Evolutionary conservation across 2,113 vertebrate species (phyloP).

Genomic region (Hepsetus odoe): DNA sequence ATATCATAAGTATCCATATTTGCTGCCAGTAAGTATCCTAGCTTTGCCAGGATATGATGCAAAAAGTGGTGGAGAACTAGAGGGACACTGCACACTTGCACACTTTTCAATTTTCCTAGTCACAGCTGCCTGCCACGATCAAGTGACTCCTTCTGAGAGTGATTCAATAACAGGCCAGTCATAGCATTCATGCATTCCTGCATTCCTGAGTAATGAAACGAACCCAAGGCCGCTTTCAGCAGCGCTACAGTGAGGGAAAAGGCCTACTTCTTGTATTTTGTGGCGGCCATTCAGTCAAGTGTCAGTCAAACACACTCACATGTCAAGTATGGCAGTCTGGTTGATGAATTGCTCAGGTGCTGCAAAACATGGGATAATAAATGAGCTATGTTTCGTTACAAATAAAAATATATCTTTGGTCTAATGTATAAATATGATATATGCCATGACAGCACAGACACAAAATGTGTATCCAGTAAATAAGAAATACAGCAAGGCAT

Average conservation of each 20-base stretch:
- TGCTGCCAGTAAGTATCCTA: too few species aligned
- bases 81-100: constrained; percentile 26
- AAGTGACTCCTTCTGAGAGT: constrained; percentile 43
- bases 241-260: constrained; percentile 5
- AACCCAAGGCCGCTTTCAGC: neutral
- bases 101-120: constrained; percentile 52
- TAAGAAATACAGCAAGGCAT: too few species aligned
- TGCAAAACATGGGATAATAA: neutral
- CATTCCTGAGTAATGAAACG: constrained; percentile 23
- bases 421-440: too few species aligned
- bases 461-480: too few species aligned
- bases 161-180: constrained; percentile 45
- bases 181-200: too few species aligned
- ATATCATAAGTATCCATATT: too few species aligned
- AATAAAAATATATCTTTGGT: too few species aligned
- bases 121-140: constrained; percentile 40
- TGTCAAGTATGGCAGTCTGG: neutral
- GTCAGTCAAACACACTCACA: constrained; percentile 1
- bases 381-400: neutral
- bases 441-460: too few species aligned
- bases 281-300: neutral
- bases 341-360: constrained; percentile 6
- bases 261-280: neutral
- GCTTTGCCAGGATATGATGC: too few species aligned
- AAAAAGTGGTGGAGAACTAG: too few species aligned